Base-by-base conservation (phyloP, 37 sponge, comb jelly and placozoan species). In the Axinella damicornis region DNA sequence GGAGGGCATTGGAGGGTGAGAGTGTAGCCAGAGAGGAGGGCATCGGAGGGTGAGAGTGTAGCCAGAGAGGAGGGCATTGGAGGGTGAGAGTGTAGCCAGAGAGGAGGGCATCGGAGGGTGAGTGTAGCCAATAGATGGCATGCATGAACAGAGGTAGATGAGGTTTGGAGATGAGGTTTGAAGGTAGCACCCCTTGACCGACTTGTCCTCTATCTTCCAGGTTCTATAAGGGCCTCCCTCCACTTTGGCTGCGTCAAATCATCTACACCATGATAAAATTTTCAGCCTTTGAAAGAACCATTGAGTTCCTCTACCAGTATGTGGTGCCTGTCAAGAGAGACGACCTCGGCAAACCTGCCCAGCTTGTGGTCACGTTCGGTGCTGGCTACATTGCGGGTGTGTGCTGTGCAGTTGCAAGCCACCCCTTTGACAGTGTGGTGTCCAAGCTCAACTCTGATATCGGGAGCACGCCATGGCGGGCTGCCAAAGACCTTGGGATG, bases 201-300 rank as follows among this genome's bases (percentile, higher is more conserved):
- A n/a, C n/a, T n/a, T n/a, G n/a, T 6, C 74, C 74, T 5, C n/a
- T n/a, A n/a, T n/a, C n/a, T n/a, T n/a, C n/a, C n/a, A 95, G 96
- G 59, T 96, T 98, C 84, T 98, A 95, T 83, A 98, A 98, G 74
- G 99, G 99, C 32, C 89, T 98, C 25, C 64, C 85, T 18, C 99
- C 99, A 25, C 93, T 98, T 33, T 98, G 99, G 99, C 74, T 92
- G 86, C 68, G 99, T 40, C 99, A 98, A 86, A 98, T 98, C 39
- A 97, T 97, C 12, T 98, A 98, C 95, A 98, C 99, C 21, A 98
- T 98, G 99, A 98, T 98, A 97, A 98, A 98, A 83, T 98, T 98
- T 92, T 95, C 99, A 35, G 93, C 94, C 61, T 98, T 98, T 82
- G 99, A 98, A 86, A 74, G 97, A 34, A 98, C 99, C 9, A 90